phyloP scores from a whole-genome alignment of 1,140 invertebrate genomes.

The Nylanderia fulva region DNA sequence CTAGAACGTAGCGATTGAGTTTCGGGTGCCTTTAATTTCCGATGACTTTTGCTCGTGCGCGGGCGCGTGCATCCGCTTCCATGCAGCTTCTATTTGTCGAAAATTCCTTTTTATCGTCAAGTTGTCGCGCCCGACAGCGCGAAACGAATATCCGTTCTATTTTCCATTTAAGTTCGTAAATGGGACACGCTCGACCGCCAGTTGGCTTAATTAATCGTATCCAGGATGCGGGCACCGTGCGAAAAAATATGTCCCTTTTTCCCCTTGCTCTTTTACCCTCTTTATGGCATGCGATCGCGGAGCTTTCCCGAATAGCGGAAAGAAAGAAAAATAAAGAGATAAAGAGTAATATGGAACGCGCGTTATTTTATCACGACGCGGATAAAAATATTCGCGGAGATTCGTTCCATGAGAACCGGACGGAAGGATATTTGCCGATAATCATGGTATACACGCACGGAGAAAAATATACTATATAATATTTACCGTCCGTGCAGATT shows the following conservation, averaged over 20 bases:
- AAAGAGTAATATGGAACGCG: background rate
- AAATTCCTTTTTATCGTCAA: conserved; percentile 19
- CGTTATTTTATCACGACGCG: conserved; percentile 22
- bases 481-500: background rate
- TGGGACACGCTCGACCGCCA: conserved; percentile 64
- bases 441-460: background rate
- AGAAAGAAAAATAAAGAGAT: too few relatives aligned
- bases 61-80: background rate
- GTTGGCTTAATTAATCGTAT: conserved; percentile 70
- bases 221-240: conserved; percentile 62
- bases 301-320: conserved; percentile 23
- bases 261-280: background rate
- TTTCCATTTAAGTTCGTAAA: conserved; percentile 70
- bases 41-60: background rate
- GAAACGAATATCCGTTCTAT: conserved; percentile 64
- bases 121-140: conserved; percentile 37
- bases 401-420: background rate
- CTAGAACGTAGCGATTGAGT: conserved; percentile 2
- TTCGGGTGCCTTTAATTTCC: conserved; percentile 13
- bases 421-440: conserved; percentile 48
- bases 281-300: background rate
- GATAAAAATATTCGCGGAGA: background rate
- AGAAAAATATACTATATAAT: conserved; percentile 39
- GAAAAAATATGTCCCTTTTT: conserved; percentile 47
- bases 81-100: conserved; percentile 18